Evolutionary conservation across 2,888 invertebrate genomes (phyloP), one percentile per base, ranked within the genome.

Genomic region (Galerucella pusilla): DNA sequence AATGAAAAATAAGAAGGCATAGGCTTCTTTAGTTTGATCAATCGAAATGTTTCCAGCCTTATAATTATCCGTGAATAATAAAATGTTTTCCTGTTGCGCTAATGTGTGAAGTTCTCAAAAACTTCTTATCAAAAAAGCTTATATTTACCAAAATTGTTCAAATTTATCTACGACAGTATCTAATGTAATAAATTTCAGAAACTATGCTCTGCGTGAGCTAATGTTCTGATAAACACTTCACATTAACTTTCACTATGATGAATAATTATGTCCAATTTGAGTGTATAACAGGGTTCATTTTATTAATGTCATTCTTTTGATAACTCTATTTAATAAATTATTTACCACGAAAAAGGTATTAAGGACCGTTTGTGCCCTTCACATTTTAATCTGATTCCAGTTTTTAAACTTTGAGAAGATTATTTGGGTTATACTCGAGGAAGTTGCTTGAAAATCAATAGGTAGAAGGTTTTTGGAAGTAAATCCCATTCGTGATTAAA

Each of bases 271-370:
- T 67, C 72, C 49, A 72, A 72, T 72, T 72, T 67, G 49, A 52
- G 60, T 72, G 72, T 72, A 72, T 67, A 72, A 72, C 72, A 66
- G 71, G 59, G 71, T 28, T 66, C 65, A 67, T 72, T 72, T 72
- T 72, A 72, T 72, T 72, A 67, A 66, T 49, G 66, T 42, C 60
- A 10, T 16, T 54, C 25, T 71, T 45, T 72, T 72, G 72, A 72
- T 72, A 72, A 72, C 72, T 72, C 49, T 72, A 72, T 72, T 72
- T 67, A 72, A 72, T 72, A 67, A 72, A 67, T 72, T 66, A 72
- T 67, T 66, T 66, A 60, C 49, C 60, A 59, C n/a, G 66, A 64
- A 67, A 46, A 49, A 67, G 20, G 12, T 25, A 72, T 59, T 59
- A 66, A 20, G 46, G 45, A 67, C 25, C 59, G 16, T 66, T 66